Evolutionary conservation across 2,797 vertebrate species (phyloP).

Genomic region (Prionace glauca): DNA sequence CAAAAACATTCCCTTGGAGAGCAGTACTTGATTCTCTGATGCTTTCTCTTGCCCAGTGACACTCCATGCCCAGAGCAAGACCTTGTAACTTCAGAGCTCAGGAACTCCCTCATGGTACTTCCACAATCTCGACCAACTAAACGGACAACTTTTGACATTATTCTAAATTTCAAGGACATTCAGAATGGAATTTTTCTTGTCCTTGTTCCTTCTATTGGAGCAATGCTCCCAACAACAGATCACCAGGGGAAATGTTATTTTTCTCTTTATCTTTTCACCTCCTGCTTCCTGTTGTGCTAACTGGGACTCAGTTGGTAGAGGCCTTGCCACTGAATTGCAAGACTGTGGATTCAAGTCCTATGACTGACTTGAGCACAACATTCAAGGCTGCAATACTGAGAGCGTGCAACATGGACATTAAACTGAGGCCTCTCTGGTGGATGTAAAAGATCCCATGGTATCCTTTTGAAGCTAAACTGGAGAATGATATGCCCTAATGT

Average conservation of each 20-base stretch:
- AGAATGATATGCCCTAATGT: neutral
- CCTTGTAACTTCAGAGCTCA: neutral
- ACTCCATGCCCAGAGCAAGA: neutral
- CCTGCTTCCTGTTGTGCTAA: neutral
- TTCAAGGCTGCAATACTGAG: too few relatives aligned
- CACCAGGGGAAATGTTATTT: neutral
- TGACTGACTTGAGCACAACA: neutral
- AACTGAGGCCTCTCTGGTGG: too few relatives aligned
- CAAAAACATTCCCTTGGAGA: neutral
- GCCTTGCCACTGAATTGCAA: neutral
- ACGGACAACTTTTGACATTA: neutral
- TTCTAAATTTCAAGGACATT: neutral
- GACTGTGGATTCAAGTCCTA: neutral
- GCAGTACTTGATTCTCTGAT: neutral
- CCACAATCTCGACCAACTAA: neutral
- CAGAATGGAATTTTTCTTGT: neutral
- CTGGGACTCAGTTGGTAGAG: neutral
- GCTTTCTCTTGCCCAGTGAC: neutral
- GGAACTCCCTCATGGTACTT: neutral
- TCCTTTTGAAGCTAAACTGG: too few relatives aligned
- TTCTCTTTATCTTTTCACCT: neutral
- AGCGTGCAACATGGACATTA: neutral
- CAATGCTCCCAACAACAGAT: neutral
- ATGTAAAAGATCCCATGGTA: too few relatives aligned
- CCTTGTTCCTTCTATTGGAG: neutral